These are phyloP conservation scores for Scrobipalpa costella DNA, from an alignment of 2,888 invertebrate genomes.

Conservation along the genomic window DNA sequence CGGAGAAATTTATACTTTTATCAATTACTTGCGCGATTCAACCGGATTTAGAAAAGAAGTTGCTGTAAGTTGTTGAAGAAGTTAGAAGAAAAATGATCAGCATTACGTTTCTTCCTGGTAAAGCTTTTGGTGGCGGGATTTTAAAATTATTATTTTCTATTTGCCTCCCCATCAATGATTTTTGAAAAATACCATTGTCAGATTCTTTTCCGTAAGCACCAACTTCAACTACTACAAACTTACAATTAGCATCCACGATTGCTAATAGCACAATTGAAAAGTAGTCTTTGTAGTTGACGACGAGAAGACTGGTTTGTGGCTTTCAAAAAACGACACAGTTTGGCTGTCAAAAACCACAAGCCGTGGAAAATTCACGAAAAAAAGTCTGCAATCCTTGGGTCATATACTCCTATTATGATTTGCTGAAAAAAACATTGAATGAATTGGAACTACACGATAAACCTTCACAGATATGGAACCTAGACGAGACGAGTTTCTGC, in stretches of 20 bases:
- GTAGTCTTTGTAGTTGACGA: conserved; percentile 41
- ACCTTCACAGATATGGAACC: background rate
- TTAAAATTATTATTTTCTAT: conserved; percentile 31
- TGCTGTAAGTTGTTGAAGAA: too few relatives aligned
- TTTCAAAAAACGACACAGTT: conserved; percentile 5
- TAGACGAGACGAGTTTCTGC: conserved; percentile 32
- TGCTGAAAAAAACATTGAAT: background rate
- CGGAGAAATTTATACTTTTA: too few relatives aligned
- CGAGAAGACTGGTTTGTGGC: background rate
- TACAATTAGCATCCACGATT: too few relatives aligned
- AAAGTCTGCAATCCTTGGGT: background rate
- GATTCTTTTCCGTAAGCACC: too few relatives aligned
- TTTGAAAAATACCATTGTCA: too few relatives aligned
- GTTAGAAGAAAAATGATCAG: too few relatives aligned
- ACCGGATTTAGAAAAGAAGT: too few relatives aligned
- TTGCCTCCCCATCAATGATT: conserved; percentile 31
- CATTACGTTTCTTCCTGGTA: conserved; percentile 31
- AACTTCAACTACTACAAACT: too few relatives aligned
- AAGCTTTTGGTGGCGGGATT: conserved; percentile 31
- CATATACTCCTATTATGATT: conserved; percentile 6
- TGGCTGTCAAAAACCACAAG: background rate
- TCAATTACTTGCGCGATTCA: too few relatives aligned
- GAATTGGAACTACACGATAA: background rate
- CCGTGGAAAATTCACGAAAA: background rate
- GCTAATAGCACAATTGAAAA: conserved; percentile 39